Conservation (phyloP, 2,113 vertebrate genomes). For the Etheostoma cragini region DNA sequence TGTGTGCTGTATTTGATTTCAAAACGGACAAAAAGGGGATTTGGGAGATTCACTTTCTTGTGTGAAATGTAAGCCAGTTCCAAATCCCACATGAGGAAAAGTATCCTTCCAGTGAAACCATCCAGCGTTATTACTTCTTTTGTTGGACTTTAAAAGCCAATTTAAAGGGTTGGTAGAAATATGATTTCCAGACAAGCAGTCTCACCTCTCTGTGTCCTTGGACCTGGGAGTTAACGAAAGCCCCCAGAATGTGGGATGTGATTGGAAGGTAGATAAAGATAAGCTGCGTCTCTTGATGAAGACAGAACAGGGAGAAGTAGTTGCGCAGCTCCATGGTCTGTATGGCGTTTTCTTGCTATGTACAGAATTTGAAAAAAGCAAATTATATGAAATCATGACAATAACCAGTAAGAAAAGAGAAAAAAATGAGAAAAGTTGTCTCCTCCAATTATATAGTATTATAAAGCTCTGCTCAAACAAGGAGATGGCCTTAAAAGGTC, state of each 20-base stretch:
- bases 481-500: background rate
- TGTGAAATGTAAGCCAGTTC: conserved; percentile 24
- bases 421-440: background rate
- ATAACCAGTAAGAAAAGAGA: background rate
- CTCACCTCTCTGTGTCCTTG: conserved; percentile 96
- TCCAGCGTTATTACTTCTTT: conserved; percentile 32
- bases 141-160: conserved; percentile 28
- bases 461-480: conserved; percentile 6
- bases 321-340: conserved; percentile 96
- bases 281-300: conserved; percentile 97
- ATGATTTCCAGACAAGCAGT: conserved; percentile 23
- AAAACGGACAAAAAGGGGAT: background rate
- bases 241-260: conserved; percentile 92
- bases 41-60: background rate
- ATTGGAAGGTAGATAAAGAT: conserved; percentile 95
- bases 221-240: conserved; percentile 96
- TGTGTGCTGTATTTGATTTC: conserved; percentile 13
- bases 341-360: conserved; percentile 95
- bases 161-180: conserved; percentile 32
- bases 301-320: conserved; percentile 96
- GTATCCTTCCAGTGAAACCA: conserved; percentile 22
- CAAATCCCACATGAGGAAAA: conserved; percentile 12
- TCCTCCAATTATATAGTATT: background rate
- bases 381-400: background rate
- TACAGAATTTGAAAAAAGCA: conserved; percentile 14